Percentiles rank a stretch among this genome's conserved stretches.
phyloP scores from a whole-genome alignment of 1,140 invertebrate genomes.

The Drosophila ambigua region DNA sequence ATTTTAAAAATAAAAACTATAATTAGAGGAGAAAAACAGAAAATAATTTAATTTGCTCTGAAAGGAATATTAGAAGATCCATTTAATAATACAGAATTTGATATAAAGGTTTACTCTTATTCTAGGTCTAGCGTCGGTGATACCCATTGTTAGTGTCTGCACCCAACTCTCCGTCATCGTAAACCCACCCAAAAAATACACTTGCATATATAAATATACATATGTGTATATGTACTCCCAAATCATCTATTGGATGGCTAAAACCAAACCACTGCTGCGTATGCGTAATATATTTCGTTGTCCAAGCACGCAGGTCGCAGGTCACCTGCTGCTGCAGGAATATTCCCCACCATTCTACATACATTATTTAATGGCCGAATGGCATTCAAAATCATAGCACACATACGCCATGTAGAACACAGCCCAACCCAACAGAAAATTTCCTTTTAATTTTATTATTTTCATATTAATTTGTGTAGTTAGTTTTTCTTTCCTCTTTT shows the following conservation, averaged over 20 bases:
- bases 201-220: slow-evolving; percentile 32
- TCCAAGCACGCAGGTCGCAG: slow-evolving; percentile 38
- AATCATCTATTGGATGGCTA: slow-evolving; percentile 53
- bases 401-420: slow-evolving; percentile 62
- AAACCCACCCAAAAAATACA: neutral
- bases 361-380: slow-evolving; percentile 67
- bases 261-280: slow-evolving; percentile 43
- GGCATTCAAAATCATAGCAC: slow-evolving; percentile 62
- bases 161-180: too few relatives aligned
- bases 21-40: too few relatives aligned
- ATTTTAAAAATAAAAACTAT: too few relatives aligned
- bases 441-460: slow-evolving; percentile 76
- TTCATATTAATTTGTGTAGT: slow-evolving; percentile 64
- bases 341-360: neutral
- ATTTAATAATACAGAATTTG: too few relatives aligned
- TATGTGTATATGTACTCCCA: slow-evolving; percentile 46
- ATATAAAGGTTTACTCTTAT: too few relatives aligned
- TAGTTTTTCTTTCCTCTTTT: slow-evolving; percentile 28
- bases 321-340: slow-evolving; percentile 43
- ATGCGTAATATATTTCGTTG: slow-evolving; percentile 67
- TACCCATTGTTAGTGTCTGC: too few relatives aligned
- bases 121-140: too few relatives aligned
- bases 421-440: slow-evolving; percentile 44
- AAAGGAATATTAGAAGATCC: too few relatives aligned
- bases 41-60: too few relatives aligned